These are phyloP conservation scores for Siphamia tubifer DNA, from an alignment of 2,113 vertebrate genomes.

Conservation along the genomic window DNA sequence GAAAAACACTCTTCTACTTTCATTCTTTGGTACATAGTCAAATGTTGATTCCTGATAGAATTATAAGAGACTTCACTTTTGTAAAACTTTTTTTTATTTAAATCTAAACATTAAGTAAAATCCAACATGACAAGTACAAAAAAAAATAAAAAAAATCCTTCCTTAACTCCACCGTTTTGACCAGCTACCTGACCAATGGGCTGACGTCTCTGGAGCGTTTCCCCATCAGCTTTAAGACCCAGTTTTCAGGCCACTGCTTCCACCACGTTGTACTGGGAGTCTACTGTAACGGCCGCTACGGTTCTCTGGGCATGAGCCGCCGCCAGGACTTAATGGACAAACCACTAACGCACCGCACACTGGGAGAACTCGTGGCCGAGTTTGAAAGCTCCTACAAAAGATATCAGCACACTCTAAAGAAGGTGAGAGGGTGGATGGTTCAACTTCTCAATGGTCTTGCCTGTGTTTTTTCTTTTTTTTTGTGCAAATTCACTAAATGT, in stretches of 20 bases:
- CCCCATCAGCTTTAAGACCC: conserved; percentile 99
- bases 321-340: conserved; percentile 96
- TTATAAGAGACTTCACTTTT: too few species aligned
- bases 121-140: background rate
- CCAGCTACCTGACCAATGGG: conserved; percentile 95
- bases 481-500: too few species aligned
- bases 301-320: conserved; percentile 94
- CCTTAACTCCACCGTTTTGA: conserved; percentile 67
- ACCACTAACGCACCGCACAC: conserved; percentile 88
- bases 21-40: background rate
- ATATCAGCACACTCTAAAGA: conserved; percentile 94
- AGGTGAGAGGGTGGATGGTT: conserved; percentile 54
- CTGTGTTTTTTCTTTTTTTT: too few species aligned
- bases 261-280: conserved; percentile 96
- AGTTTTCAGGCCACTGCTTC: conserved; percentile 96
- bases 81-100: too few species aligned
- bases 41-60: too few species aligned
- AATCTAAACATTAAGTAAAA: too few species aligned
- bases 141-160: background rate
- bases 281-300: conserved; percentile 91
- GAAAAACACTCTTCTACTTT: background rate
- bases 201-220: conserved; percentile 92
- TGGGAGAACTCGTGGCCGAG: conserved; percentile 94
- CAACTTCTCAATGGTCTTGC: too few species aligned
- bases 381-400: conserved; percentile 95